Evolutionary conservation across 1,140 invertebrate species (phyloP), one percentile per base, ranked within the genome.

Genomic region (Parasteatoda tepidariorum): DNA sequence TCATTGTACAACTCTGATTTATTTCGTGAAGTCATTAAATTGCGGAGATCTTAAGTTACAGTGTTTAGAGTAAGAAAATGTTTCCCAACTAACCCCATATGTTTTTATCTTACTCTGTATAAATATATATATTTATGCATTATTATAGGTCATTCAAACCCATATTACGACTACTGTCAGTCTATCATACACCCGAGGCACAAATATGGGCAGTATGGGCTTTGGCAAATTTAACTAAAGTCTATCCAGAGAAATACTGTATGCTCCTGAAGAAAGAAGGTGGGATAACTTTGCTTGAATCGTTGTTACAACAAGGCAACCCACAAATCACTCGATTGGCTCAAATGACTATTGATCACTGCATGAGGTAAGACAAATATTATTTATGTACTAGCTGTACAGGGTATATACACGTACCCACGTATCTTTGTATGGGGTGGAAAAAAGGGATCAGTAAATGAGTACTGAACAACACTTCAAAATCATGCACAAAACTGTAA

Each of bases 181-280:
- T 94, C 71, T 93, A 93, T 87, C 94, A 97, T 85, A 97, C 95
- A 3, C 94, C 95, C 0, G 93, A 96, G 88, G 97, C 96, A 89
- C 96, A 98, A 88, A 93, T 96, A 87, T 98, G 97, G 97, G 96
- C 97, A 2, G 94, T 95, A n/a, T 99, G 97, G 97, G 98, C 97
- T 6, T 90, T 99, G 54, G 96, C 97, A 34, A 99, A 99, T 91
- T 91, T 99, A 24, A 99, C 97, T 15, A 93, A 92, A 86, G 95
- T 98, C 59, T 96, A 96, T 89, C 94, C 96, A 41, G 92, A 94
- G 22, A 98, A 98, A 90, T 99, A 98, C 89, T 98, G 96, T 88
- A 90, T 90, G 70, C 90, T 98, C 85, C 92, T 99, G 13, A 93
- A 94, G 85, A 91, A 92, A 64, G 97, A 98, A 91, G 94, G 94